Evolutionary conservation across 2,113 vertebrate species (phyloP), one percentile per base, ranked within the genome.

Genomic region (Pseudolaguvia tuberculata): DNA sequence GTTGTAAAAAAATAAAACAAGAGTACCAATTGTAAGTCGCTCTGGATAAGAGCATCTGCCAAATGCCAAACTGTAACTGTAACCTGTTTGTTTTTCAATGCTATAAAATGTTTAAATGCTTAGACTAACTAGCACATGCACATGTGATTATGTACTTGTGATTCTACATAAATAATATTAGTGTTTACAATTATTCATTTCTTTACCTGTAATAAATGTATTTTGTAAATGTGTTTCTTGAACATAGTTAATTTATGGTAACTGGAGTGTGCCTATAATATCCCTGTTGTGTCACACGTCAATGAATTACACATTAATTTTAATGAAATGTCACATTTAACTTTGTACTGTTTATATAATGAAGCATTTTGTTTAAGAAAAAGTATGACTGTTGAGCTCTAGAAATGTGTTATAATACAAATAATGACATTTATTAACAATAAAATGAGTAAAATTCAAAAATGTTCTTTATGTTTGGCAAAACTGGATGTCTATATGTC

Each of bases 211-310:
- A 39, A 39, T 18, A 61, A 61, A 42, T 42, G 39, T 42, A 42
- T 42, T 42, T 42, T 42, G 8, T 8, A 42, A 42, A 42, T 42
- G 39, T 42, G 39, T 42, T 42, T 7, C n/a, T 45, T 63, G 3
- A 45, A 45, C 21, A 5, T 3, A 45, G 3, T 23, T 45, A 1
- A 13, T 62, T 62, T 42, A 42, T 62, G 10, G 42, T 15, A 59
- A n/a, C n/a, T n/a, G 78, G 79, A 68, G 52, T 72, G 52, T 27
- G 35, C 48, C 47, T 73, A 48, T 17, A 72, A 70, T 21, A 68
- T 55, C 45, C 69, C 61, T 53, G 79, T 77, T 59, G 14, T 76
- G 78, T 77, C 59, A 77, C 73, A 73, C 70, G 45, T 23, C 70
- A 77, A 68, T 79, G 58, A 35, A 55, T 59, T 72, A 66, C 73